Evolutionary conservation across 2,113 vertebrate genomes (phyloP).

Genomic region (Campylomormyrus tamandua): DNA sequence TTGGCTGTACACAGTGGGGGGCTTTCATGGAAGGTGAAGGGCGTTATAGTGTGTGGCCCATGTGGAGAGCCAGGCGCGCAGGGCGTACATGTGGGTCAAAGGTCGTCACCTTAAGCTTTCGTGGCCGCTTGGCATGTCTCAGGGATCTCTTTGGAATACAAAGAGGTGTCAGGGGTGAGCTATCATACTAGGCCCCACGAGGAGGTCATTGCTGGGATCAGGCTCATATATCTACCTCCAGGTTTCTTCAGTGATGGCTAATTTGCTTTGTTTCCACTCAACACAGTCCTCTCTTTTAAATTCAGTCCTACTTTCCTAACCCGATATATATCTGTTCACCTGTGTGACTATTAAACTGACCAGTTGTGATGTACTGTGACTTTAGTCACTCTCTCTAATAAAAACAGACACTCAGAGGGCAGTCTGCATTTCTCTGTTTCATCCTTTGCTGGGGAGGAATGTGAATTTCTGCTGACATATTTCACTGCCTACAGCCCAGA

Average conservation of each 20-base stretch:
- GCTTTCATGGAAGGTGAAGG: background rate
- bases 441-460: background rate
- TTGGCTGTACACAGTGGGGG: background rate
- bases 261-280: background rate
- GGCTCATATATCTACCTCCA: slow-evolving; percentile 27
- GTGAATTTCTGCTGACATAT: background rate
- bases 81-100: background rate
- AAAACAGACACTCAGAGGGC: background rate
- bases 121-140: slow-evolving; percentile 27
- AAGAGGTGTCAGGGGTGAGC: slow-evolving; percentile 49
- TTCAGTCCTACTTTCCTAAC: background rate
- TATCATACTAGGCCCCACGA: slow-evolving; percentile 37
- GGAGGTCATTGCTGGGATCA: slow-evolving; percentile 32
- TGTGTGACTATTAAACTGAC: background rate
- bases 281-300: background rate
- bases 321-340: background rate
- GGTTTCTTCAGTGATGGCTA: slow-evolving; percentile 20
- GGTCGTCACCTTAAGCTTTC: background rate
- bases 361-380: background rate
- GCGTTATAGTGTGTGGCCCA: background rate
- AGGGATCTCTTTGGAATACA: slow-evolving; percentile 33
- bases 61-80: background rate
- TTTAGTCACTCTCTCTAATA: background rate
- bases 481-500: background rate
- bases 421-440: background rate